Conservation (phyloP, 2,797 vertebrate genomes). For the Channallabes apus region DNA sequence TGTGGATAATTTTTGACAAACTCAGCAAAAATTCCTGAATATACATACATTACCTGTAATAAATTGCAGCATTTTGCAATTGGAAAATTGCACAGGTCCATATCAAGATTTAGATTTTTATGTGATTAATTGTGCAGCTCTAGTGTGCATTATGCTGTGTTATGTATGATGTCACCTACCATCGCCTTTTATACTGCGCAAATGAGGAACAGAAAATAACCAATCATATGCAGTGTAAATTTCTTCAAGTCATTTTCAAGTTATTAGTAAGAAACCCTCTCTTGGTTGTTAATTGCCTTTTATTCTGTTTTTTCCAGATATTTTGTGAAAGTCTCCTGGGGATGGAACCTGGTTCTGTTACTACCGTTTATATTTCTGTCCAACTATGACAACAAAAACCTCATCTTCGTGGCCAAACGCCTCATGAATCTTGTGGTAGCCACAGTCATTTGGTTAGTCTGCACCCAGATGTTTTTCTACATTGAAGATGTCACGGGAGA, state of each 20-base stretch:
- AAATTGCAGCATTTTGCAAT: too few species aligned
- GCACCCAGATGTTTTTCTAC: constrained; percentile 79
- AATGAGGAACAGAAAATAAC: neutral
- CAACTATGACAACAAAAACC: constrained; percentile 69
- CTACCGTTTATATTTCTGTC: constrained; percentile 86
- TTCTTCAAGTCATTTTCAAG: neutral
- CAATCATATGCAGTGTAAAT: neutral
- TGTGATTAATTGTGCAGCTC: too few species aligned
- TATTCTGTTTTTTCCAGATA: constrained; percentile 73
- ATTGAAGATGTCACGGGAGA: constrained; percentile 83
- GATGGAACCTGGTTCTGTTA: constrained; percentile 88
- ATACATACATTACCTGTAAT: too few species aligned
- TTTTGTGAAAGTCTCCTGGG: constrained; percentile 95
- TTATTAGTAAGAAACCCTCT: neutral
- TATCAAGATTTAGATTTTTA: too few species aligned
- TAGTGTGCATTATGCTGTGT: too few species aligned
- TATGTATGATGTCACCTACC: neutral
- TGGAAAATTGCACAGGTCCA: too few species aligned
- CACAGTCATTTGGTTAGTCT: constrained; percentile 83
- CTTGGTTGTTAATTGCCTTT: neutral
- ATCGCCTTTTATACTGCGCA: neutral
- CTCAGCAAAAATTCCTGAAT: too few species aligned
- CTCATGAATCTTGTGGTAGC: constrained; percentile 81
- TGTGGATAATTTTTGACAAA: too few species aligned
- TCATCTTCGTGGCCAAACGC: constrained; percentile 69